Percentiles rank a stretch among this genome's conserved stretches.
Evolutionary conservation across 1,140 invertebrate species (phyloP).

Genomic region (Dryas iulia): DNA sequence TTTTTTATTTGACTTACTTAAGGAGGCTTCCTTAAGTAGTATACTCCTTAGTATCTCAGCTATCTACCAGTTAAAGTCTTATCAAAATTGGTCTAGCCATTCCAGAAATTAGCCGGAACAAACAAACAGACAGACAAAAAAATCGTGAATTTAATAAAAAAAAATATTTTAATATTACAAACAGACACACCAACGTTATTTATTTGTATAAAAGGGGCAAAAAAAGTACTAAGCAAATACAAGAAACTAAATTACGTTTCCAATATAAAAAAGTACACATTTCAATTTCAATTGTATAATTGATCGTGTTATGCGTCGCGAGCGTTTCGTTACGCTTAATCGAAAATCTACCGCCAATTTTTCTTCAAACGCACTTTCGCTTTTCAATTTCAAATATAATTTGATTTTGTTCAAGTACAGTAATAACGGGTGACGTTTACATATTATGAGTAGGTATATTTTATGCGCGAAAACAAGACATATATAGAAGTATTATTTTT

Average conservation of each 20-base stretch:
- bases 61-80: too few relatives aligned
- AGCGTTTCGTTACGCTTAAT: conserved; percentile 18
- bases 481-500: neutral
- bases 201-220: too few relatives aligned
- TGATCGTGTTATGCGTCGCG: conserved; percentile 7
- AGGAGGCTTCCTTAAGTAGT: too few relatives aligned
- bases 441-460: neutral
- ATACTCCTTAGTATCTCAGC: too few relatives aligned
- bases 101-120: too few relatives aligned
- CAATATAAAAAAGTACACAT: neutral
- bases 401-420: neutral
- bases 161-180: too few relatives aligned
- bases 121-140: too few relatives aligned
- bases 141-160: too few relatives aligned
- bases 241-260: neutral
- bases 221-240: neutral
- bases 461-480: neutral
- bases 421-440: neutral
- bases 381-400: conserved; percentile 12
- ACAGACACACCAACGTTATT: too few relatives aligned
- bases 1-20: too few relatives aligned
- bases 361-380: conserved; percentile 12
- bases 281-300: conserved; percentile 13
- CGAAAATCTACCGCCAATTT: conserved; percentile 15
- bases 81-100: too few relatives aligned